phyloP scores from a whole-genome alignment of 2,888 invertebrate genomes.

The Deilephila porcellus region DNA sequence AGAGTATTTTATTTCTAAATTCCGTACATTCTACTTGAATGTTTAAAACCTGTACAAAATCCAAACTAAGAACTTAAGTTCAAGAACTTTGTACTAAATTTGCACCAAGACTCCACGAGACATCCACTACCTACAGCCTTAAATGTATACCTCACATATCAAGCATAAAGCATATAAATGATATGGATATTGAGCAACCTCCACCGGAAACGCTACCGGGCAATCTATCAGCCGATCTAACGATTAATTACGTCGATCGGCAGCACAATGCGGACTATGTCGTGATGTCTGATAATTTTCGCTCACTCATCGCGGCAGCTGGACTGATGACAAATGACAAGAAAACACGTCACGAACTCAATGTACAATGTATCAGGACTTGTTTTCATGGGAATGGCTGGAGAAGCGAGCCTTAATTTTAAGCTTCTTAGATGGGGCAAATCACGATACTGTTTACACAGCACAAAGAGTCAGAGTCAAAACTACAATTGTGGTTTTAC shows the following conservation, averaged over 20 bases:
- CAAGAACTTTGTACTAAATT: no score
- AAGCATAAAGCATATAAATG: constrained; percentile 55
- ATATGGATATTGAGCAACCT: constrained; percentile 78
- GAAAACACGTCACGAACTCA: constrained; percentile 22
- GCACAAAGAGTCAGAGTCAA: neutral
- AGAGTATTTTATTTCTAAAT: no score
- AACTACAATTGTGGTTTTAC: no score
- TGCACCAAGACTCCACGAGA: neutral
- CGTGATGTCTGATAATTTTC: constrained; percentile 67
- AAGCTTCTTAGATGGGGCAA: neutral
- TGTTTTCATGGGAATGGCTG: neutral
- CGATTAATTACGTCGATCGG: constrained; percentile 81
- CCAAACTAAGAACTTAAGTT: no score
- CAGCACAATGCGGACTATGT: constrained; percentile 78
- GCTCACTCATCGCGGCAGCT: constrained; percentile 80
- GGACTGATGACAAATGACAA: constrained; percentile 66
- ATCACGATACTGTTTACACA: no score
- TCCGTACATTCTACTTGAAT: no score
- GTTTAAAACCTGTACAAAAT: no score
- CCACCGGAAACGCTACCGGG: constrained; percentile 82
- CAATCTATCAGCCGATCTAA: constrained; percentile 78
- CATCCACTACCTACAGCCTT: neutral
- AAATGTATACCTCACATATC: neutral
- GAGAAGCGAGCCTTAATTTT: neutral
- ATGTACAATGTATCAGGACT: neutral